Evolutionary conservation across 2,797 vertebrate species (phyloP).

Genomic region (Cyclura pinguis): DNA sequence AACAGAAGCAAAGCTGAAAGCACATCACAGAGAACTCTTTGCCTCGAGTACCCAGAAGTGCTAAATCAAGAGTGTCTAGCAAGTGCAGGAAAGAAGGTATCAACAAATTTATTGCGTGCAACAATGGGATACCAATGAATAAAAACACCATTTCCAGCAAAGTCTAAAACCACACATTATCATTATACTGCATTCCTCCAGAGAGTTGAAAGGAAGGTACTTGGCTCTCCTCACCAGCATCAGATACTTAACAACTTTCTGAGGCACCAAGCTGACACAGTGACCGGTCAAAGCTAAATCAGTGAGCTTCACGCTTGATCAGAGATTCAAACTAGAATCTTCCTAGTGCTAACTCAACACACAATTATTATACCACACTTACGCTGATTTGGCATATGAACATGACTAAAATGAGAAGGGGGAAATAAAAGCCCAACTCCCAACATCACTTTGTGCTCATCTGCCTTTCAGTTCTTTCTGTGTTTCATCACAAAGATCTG

Average conservation of each 20-base stretch:
- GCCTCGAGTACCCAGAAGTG: constrained; percentile 62
- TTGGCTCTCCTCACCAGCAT: not conserved
- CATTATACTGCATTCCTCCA: not conserved
- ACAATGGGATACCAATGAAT: constrained; percentile 12
- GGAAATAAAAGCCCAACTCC: too few relatives aligned
- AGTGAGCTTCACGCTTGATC: not conserved
- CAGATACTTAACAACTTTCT: too few relatives aligned
- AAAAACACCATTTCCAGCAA: rapidly evolving
- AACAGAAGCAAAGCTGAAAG: constrained; percentile 71
- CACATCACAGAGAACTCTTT: constrained; percentile 26
- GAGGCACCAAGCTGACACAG: not conserved
- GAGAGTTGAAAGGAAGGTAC: not conserved
- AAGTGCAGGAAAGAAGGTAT: constrained; percentile 19
- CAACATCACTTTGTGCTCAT: not conserved
- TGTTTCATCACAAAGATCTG: not conserved
- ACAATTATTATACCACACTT: not conserved
- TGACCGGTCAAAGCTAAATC: not conserved
- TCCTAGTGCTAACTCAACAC: not conserved
- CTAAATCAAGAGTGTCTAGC: constrained; percentile 32
- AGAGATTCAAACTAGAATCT: not conserved
- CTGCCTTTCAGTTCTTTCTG: not conserved
- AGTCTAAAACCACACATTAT: not conserved
- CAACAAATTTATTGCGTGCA: constrained; percentile 34
- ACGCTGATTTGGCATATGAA: too few relatives aligned
- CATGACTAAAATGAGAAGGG: too few relatives aligned